Evolutionary conservation across 2,113 vertebrate genomes (phyloP).

Genomic region (Lepisosteus osseus): DNA sequence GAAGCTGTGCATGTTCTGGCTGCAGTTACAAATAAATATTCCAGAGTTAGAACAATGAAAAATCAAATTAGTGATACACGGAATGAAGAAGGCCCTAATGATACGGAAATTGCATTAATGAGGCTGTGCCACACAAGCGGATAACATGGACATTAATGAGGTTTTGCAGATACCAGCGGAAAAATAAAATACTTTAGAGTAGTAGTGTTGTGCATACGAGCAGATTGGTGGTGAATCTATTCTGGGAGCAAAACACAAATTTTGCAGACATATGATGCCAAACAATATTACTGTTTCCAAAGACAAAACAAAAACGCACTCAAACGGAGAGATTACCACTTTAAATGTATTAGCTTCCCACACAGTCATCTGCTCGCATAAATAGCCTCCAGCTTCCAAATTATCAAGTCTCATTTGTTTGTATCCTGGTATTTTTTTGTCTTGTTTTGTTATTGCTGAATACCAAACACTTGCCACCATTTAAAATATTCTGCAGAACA

Average conservation of each 20-base stretch:
- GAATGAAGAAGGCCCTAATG: too few relatives aligned
- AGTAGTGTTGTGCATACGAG: background rate
- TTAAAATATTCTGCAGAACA: conserved; percentile 11
- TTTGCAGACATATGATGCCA: conserved; percentile 23
- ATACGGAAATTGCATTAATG: background rate
- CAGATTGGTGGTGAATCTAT: conserved; percentile 15
- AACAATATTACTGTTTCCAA: conserved; percentile 36
- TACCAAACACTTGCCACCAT: conserved; percentile 11
- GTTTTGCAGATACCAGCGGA: background rate
- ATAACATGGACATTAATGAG: background rate
- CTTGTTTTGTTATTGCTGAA: conserved; percentile 10
- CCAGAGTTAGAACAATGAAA: too few relatives aligned
- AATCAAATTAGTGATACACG: too few relatives aligned
- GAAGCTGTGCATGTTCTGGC: background rate
- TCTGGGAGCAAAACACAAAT: conserved; percentile 12
- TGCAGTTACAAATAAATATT: background rate
- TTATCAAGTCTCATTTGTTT: background rate
- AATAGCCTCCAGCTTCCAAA: conserved; percentile 11
- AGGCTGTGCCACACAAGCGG: background rate
- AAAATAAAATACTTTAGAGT: too few relatives aligned
- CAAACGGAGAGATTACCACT: conserved; percentile 23
- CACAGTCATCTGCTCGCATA: conserved; percentile 23
- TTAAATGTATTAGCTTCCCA: conserved; percentile 38
- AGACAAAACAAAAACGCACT: conserved; percentile 24
- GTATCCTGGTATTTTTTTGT: conserved; percentile 7